These are phyloP conservation scores for Enteromius thamalakanensis DNA, from an alignment of 2,797 vertebrate genomes.

Conservation along the genomic window DNA sequence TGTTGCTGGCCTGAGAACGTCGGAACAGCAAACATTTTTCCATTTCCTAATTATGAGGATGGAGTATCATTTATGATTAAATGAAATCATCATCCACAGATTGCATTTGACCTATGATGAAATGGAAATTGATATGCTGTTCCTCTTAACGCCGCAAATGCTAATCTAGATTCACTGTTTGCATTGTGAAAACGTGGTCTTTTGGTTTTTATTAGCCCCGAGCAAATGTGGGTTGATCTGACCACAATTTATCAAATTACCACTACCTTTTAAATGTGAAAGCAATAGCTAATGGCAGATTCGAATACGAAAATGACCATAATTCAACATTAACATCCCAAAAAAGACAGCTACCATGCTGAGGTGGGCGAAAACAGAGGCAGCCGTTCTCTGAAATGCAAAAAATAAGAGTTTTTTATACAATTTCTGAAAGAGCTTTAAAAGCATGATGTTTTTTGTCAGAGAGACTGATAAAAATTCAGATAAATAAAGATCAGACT, in stretches of 20 bases:
- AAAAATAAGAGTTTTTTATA: neutral
- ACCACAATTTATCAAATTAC: slow-evolving; percentile 18
- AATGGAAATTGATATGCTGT: slow-evolving; percentile 28
- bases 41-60: slow-evolving; percentile 49
- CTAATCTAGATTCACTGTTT: slow-evolving; percentile 10
- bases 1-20: slow-evolving; percentile 22
- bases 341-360: neutral
- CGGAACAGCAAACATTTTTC: slow-evolving; percentile 32
- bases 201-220: neutral
- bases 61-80: slow-evolving; percentile 45
- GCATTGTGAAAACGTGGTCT: neutral
- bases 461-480: neutral
- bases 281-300: neutral
- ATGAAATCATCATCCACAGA: slow-evolving; percentile 15
- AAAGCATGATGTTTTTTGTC: neutral
- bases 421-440: neutral
- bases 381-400: neutral
- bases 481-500: neutral
- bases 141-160: slow-evolving; percentile 8
- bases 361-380: neutral
- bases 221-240: slow-evolving; percentile 17
- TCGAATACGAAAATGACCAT: slow-evolving; percentile 19
- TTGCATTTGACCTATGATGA: slow-evolving; percentile 25
- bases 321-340: neutral
- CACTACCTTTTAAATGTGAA: slow-evolving; percentile 28